Evolutionary conservation across 1,140 invertebrate genomes (phyloP).

Genomic region (Brachionus sp.): DNA sequence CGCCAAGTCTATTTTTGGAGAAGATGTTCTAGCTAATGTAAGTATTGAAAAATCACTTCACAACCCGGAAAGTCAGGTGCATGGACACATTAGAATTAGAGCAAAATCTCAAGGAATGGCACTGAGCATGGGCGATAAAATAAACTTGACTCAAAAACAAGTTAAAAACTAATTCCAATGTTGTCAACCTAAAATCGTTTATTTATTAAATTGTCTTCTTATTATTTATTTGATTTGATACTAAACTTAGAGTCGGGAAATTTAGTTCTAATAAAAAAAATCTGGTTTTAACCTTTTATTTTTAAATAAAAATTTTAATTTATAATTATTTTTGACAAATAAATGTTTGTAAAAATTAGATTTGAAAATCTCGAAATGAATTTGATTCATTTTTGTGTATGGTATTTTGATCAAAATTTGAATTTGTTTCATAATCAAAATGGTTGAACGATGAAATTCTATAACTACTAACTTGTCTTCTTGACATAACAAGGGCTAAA

Average conservation of each 20-base stretch:
- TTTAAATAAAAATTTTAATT: neutral
- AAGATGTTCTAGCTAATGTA: slow-evolving; percentile 95
- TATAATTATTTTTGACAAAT: neutral
- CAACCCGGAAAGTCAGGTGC: slow-evolving; percentile 79
- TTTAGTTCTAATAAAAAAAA: neutral
- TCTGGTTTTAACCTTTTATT: neutral
- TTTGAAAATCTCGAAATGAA: slow-evolving; percentile 37
- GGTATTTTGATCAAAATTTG: neutral
- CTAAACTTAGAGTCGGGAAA: neutral
- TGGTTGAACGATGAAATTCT: slow-evolving; percentile 6
- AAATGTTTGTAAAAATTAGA: neutral
- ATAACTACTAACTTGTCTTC: slow-evolving; percentile 56
- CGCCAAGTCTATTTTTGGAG: slow-evolving; percentile 96
- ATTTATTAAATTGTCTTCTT: neutral
- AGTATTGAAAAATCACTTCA: slow-evolving; percentile 91
- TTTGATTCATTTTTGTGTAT: neutral
- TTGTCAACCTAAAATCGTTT: neutral
- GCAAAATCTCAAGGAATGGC: slow-evolving; percentile 99
- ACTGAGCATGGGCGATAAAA: slow-evolving; percentile 67
- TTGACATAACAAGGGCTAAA: slow-evolving; percentile 87
- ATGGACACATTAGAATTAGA: slow-evolving; percentile 91
- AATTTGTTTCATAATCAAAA: neutral
- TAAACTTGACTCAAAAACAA: slow-evolving; percentile 40
- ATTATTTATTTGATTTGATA: neutral
- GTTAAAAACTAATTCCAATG: slow-evolving; percentile 23